Base-by-base conservation (phyloP, 2,113 vertebrate species). In the Ciconia stormi region DNA sequence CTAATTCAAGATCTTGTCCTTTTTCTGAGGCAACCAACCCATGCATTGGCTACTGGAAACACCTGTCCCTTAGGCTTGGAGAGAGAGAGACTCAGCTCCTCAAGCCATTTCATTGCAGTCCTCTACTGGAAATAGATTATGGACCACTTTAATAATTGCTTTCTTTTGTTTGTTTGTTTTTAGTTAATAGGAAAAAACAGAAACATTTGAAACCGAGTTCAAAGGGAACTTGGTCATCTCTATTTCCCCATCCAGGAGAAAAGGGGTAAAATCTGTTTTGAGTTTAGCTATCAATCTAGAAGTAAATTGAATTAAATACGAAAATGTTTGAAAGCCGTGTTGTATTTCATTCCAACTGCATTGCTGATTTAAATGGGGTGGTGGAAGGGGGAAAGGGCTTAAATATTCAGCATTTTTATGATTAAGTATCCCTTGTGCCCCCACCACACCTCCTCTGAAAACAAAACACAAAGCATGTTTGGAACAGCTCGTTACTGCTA, bases 241-340 rank as follows among this genome's bases (percentile, higher is more conserved):
- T 89, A 6, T 91, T 90, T 89, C 70, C 58, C 55, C 38, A 56
- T 94, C 30, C 67, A 87, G 82, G 78, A 94, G 85, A 93, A 96
- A 94, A 72, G 59, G 87, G 29, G 40, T 88, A 94, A 96, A 97
- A 92, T 97, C 93, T 98, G 96, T 56, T 97, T 86, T 82, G 70
- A 83, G 46, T 98, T 97, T 93, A 94, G 77, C 93, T 97, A 97
- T 97, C 97, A 96, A 91, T 92, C 92, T 96, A 88, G 77, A 89
- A 90, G 94, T 89, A 97, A 97, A 98, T 97, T 92, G 81, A 97
- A 97, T 97, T 97, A 98, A 91, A 96, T 91, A 87, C 12, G 22
- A 96, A 96, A 95, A 97, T 95, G 95, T 96, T 97, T 97, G 96
- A 97, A 98, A 97, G 84, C 82, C 10, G 95, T 95, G 81, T 96